Percentiles rank a stretch among this genome's conserved stretches.
Evolutionary conservation across 2,113 vertebrate genomes (phyloP).

Genomic region (Rhombomys opimus): DNA sequence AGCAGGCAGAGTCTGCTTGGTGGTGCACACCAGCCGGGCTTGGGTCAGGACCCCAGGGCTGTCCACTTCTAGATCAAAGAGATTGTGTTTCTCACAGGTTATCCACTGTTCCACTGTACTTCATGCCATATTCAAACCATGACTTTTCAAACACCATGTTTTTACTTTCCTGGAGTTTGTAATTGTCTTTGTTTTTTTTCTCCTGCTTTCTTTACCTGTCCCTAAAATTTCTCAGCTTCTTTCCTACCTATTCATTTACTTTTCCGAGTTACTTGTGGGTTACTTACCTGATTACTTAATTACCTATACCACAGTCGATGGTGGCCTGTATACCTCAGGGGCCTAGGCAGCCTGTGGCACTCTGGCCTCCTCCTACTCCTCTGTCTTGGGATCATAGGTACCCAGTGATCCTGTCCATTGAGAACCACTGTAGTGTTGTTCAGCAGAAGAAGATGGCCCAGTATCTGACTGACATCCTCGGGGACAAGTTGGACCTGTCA

Average conservation of each 20-base stretch:
- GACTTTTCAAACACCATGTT: neutral
- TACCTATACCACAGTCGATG: neutral
- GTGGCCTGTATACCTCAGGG: accelerated
- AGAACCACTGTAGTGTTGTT: constrained; percentile 97
- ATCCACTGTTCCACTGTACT: accelerated
- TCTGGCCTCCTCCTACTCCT: neutral
- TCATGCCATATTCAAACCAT: neutral
- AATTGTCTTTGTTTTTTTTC: neutral
- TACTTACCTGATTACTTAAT: neutral
- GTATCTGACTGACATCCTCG: constrained; percentile 93
- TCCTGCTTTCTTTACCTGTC: neutral
- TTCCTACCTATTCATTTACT: neutral
- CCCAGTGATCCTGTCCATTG: constrained; percentile 97
- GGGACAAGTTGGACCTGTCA: constrained; percentile 95
- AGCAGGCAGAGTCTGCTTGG: accelerated
- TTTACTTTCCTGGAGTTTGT: constrained; percentile 24
- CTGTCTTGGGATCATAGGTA: constrained; percentile 86
- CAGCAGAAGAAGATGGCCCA: constrained; percentile 99
- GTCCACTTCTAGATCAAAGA: neutral
- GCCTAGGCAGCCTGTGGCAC: no score
- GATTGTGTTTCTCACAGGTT: no score
- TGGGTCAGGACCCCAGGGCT: neutral
- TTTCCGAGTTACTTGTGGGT: neutral
- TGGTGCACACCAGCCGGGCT: neutral
- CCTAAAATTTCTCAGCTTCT: neutral